Base-by-base conservation (phyloP, 2,888 invertebrate genomes). In the Morpho deidamia region DNA sequence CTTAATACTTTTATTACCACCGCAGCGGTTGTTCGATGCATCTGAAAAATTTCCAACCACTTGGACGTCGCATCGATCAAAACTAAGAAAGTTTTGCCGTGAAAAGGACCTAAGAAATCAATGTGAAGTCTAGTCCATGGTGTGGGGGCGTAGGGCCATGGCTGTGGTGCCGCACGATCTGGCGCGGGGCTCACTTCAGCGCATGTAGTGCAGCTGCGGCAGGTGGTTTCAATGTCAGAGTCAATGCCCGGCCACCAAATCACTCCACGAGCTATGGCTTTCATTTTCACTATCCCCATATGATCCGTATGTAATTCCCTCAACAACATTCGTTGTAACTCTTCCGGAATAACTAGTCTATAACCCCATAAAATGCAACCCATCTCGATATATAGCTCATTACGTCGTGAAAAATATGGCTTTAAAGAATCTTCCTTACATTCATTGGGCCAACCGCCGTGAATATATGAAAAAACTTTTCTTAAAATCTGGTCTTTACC, bases 201-300 rank as follows among this genome's bases (percentile, higher is more conserved):
- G 14, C 66, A 64, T 7, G 52, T 45, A 2, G 1, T 44, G 41
- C 66, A 66, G 1, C 32, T 34, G 2, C 34, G 12, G 11, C 55
- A 39, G 1, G 41, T 10, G 0, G 37, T 39, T 38, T 55, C 57
- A 7, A 58, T 51, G 9, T 53, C 58, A 0, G 7, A 11, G 9
- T 53, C 55, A 1, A 60, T 32, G 3, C 45, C 55, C 0, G 57
- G 55, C 57, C 55, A 60, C 53, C 51, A 58, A 7, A 55, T 42
- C 11, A 39, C 45, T 14, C 51, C 50, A 0, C 64, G 37, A 1
- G 65, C 64, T 7, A 61, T 8, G 1, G 10, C 11, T 46, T 67
- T 69, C 40, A 52, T 64, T 48, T 63, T 64, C 0, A 64, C 61
- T 7, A 66, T 61, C 0, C 66, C 65, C 34, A 35, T 35, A 35